Conservation (phyloP, 2,888 invertebrate species). For the Drosophila austrosaltans region DNA sequence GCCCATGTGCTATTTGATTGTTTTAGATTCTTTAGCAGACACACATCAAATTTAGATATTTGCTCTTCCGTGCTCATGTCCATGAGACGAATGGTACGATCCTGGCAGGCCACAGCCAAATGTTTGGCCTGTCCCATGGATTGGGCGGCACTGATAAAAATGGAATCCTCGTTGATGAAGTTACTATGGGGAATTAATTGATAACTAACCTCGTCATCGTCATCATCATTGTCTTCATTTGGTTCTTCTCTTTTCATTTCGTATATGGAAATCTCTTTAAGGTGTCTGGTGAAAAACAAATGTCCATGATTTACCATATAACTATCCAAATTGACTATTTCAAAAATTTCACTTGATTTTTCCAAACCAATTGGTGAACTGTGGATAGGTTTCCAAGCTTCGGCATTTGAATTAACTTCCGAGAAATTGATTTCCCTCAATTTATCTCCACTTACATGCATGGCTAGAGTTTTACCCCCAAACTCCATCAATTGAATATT, state of each 20-base stretch:
- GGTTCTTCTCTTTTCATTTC: conserved; percentile 41
- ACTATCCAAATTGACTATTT: conserved; percentile 61
- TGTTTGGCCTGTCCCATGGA: conserved; percentile 47
- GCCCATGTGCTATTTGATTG: conserved; percentile 68
- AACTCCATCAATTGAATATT: conserved; percentile 65
- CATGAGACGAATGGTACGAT: conserved; percentile 70
- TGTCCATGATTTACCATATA: conserved; percentile 49
- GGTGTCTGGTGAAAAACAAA: conserved; percentile 64
- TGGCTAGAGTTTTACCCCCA: conserved; percentile 35
- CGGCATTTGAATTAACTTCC: conserved; percentile 43
- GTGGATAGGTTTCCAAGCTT: conserved; percentile 45
- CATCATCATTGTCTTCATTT: conserved; percentile 24
- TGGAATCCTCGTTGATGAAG: conserved; percentile 43
- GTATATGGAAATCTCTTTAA: conserved; percentile 67
- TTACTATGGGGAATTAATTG: conserved; percentile 43
- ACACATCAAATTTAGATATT: conserved; percentile 52
- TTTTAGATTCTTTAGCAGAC: conserved; percentile 42
- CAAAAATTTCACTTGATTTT: conserved; percentile 74
- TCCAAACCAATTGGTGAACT: conserved; percentile 9
- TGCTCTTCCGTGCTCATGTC: conserved; percentile 46
- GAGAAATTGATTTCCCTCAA: conserved; percentile 54
- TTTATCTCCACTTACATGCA: conserved; percentile 70
- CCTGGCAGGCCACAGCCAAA: conserved; percentile 74
- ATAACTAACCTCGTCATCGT: conserved; percentile 42
- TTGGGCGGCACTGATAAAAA: conserved; percentile 79